Conservation (phyloP, 2,888 invertebrate genomes). For the Chaitophorus viminalis region DNA sequence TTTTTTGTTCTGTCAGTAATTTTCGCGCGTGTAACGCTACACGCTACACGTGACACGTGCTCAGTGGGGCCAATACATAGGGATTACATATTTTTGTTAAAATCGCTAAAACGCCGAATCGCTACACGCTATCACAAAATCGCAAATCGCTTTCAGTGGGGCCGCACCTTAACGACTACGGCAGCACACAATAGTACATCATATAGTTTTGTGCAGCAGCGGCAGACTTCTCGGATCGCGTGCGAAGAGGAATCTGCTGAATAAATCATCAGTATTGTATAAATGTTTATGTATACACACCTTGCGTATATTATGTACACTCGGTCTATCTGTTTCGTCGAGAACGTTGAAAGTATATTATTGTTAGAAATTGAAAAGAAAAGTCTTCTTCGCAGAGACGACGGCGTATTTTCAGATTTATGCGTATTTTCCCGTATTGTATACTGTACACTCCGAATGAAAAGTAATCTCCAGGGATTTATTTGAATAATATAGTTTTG, state of each 20-base stretch:
- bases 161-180: too few species aligned
- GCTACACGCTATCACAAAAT: too few species aligned
- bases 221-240: background rate
- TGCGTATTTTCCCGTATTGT: background rate
- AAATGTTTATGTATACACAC: background rate
- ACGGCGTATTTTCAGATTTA: constrained; percentile 30
- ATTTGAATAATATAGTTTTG: constrained; percentile 29
- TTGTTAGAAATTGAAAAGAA: constrained; percentile 38
- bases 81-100: too few species aligned
- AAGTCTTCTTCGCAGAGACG: constrained; percentile 11
- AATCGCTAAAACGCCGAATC: too few species aligned
- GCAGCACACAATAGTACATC: too few species aligned
- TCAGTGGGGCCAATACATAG: too few species aligned
- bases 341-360: constrained; percentile 29
- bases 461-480: constrained; percentile 41
- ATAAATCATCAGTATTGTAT: constrained; percentile 20
- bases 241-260: background rate
- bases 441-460: background rate
- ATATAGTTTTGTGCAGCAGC: background rate
- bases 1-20: too few species aligned
- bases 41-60: too few species aligned
- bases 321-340: background rate
- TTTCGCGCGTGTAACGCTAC: too few species aligned
- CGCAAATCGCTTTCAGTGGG: too few species aligned
- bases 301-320: background rate